Percentiles rank a stretch among this genome's conserved stretches.
These are phyloP conservation scores for Intellagama lesueurii DNA, from an alignment of 2,797 vertebrate genomes.

Conservation along the genomic window DNA sequence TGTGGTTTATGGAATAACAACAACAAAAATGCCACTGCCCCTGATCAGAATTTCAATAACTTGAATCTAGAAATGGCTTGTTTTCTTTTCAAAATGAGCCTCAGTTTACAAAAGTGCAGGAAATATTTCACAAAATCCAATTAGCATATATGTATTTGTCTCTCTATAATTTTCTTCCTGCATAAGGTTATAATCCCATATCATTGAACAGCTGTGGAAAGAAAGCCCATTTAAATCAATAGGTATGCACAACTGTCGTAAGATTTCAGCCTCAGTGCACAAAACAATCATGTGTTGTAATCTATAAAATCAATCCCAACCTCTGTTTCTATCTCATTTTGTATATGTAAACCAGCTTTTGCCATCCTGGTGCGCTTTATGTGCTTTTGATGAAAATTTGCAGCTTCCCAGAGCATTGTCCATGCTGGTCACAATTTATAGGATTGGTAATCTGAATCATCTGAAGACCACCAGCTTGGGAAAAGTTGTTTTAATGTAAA, in stretches of 20 bases:
- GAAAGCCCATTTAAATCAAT: not conserved
- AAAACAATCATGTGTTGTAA: not conserved
- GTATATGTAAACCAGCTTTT: not conserved
- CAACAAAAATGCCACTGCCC: slow-evolving; percentile 29
- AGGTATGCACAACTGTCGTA: not conserved
- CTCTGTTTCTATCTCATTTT: not conserved
- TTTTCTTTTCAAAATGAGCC: slow-evolving; percentile 28
- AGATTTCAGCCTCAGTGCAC: not conserved
- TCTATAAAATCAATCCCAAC: not conserved
- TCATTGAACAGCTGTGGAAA: not conserved
- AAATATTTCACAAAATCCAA: not conserved
- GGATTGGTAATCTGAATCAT: not conserved
- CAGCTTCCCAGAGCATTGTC: not conserved
- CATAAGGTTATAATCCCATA: not conserved
- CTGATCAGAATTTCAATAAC: slow-evolving; percentile 48
- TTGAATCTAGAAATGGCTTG: slow-evolving; percentile 27
- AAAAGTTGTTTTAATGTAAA: too few relatives aligned
- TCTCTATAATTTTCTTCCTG: not conserved
- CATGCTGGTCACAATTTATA: not conserved
- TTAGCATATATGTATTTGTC: not conserved
- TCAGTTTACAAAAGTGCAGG: not conserved
- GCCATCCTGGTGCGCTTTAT: not conserved
- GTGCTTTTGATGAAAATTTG: not conserved
- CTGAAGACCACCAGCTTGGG: too few relatives aligned
- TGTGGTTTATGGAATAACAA: slow-evolving; percentile 33